Base-by-base conservation (phyloP, 2,888 invertebrate genomes). In the Drosophila bunnanda region DNA sequence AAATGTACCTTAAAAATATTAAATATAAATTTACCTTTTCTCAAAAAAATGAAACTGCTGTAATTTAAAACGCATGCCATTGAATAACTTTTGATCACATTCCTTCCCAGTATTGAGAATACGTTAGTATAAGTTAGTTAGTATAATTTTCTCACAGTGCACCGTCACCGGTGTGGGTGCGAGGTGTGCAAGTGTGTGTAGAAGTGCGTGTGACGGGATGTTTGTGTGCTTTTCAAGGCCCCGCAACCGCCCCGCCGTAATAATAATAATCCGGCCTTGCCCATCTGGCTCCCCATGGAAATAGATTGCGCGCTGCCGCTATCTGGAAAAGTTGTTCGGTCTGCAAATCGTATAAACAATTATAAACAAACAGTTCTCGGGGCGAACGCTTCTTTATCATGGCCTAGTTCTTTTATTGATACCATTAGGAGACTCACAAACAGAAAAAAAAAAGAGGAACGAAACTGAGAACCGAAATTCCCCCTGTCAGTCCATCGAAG, bases 301-400 rank as follows among this genome's bases (percentile, higher is more conserved):
- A 77, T 76, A 82, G 84, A 78, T 79, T 78, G 79, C 44, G 76
- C 44, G 58, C 73, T 85, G 25, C 34, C 77, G 79, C 75, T 85
- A 82, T 86, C 83, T 83, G 56, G 52, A 73, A 68, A 71, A 65
- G 58, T 71, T 71, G 64, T 76, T 58, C 64, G 67, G 57, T 71
- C 78, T 73, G 82, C 82, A 78, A 83, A 79, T 83, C 79, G 79
- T 83, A 86, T 83, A 84, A 86, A 86, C 83, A 84, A 84, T 84
- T 86, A 81, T 79, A 86, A 83, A 79, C 83, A 83, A 83, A 86
- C 81, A 86, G 39, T 65, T 46, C 46, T 32, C 57, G 55, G 65
- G 76, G 76, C 79, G 56, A 79, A 76, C 65, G 72, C 65, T 64
- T 76, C 78, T 82, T 84, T 86, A 86, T 84, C 83, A 73, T 86